Evolutionary conservation across 1,140 invertebrate genomes (phyloP).

Genomic region (Penaeus vannamei): DNA sequence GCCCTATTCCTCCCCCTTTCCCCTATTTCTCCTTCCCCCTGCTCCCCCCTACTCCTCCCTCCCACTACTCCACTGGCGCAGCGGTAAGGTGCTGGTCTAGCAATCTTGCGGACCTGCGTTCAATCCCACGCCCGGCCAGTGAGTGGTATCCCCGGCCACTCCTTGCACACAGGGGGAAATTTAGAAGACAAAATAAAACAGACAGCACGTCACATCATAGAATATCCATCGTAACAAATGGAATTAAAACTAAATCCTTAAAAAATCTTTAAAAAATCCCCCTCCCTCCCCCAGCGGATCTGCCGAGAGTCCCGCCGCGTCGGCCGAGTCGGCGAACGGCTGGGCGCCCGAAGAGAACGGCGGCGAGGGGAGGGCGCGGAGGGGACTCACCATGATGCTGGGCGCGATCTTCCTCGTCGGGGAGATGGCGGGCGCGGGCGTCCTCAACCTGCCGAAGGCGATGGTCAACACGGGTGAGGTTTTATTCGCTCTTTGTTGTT

Average conservation of each 20-base stretch:
- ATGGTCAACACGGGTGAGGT: conserved; percentile 61
- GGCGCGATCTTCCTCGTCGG: conserved; percentile 62
- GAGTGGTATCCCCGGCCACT: too few relatives aligned
- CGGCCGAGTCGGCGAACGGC: conserved; percentile 37
- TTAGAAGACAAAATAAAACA: too few relatives aligned
- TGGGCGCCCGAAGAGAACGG: neutral
- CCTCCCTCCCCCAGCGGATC: neutral
- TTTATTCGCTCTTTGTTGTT: neutral
- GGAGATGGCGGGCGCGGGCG: conserved; percentile 65
- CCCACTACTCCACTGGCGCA: neutral
- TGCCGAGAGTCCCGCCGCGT: conserved; percentile 12
- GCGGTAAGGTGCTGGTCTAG: neutral
- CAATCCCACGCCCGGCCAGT: too few relatives aligned
- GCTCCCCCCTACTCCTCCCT: neutral
- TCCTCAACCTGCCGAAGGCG: conserved; percentile 62
- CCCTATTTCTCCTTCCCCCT: neutral
- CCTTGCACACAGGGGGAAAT: too few relatives aligned
- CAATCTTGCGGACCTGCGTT: neutral
- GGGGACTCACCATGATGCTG: conserved; percentile 43
- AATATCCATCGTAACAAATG: too few relatives aligned
- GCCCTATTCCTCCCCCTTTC: neutral
- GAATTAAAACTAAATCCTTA: neutral
- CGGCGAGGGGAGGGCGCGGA: neutral
- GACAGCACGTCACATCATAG: too few relatives aligned
- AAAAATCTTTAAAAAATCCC: neutral